Evolutionary conservation across 2,888 invertebrate species (phyloP).

Genomic region (Cheilosia soror): DNA sequence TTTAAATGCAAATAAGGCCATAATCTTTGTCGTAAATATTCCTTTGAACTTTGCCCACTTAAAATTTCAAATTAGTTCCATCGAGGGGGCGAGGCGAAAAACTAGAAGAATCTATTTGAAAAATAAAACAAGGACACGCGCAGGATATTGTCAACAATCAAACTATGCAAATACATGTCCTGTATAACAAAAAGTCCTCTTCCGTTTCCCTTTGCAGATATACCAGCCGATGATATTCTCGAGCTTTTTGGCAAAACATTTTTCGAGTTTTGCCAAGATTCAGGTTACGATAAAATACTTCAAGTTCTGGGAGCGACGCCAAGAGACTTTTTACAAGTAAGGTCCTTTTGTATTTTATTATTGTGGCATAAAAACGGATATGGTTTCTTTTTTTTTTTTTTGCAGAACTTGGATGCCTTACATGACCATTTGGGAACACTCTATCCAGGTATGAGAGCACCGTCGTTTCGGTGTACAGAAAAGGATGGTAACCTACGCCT

Average conservation of each 20-base stretch:
- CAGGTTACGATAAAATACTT: slow-evolving; percentile 97
- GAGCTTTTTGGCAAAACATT: slow-evolving; percentile 97
- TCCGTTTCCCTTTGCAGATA: slow-evolving; percentile 86
- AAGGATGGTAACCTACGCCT: slow-evolving; percentile 95
- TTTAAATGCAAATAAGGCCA: slow-evolving; percentile 20
- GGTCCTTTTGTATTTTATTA: slow-evolving; percentile 24
- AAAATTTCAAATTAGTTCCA: slow-evolving; percentile 60
- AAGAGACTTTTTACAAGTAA: slow-evolving; percentile 95
- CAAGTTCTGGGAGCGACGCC: slow-evolving; percentile 97
- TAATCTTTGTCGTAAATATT: slow-evolving; percentile 55
- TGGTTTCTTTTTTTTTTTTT: neutral
- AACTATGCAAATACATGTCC: slow-evolving; percentile 62
- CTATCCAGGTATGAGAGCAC: slow-evolving; percentile 97
- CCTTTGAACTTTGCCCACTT: slow-evolving; percentile 15
- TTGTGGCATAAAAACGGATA: slow-evolving; percentile 15
- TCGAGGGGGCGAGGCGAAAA: slow-evolving; percentile 1
- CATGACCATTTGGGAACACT: slow-evolving; percentile 97
- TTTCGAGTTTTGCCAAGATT: slow-evolving; percentile 98
- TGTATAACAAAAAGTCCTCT: neutral
- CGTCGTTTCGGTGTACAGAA: slow-evolving; percentile 97
- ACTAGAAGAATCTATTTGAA: neutral
- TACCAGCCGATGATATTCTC: slow-evolving; percentile 94
- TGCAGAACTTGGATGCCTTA: slow-evolving; percentile 96
- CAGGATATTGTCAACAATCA: slow-evolving; percentile 44
- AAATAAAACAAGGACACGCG: neutral